Evolutionary conservation across 1,140 invertebrate species (phyloP).

Genomic region (Stegodyphus mimosarum): DNA sequence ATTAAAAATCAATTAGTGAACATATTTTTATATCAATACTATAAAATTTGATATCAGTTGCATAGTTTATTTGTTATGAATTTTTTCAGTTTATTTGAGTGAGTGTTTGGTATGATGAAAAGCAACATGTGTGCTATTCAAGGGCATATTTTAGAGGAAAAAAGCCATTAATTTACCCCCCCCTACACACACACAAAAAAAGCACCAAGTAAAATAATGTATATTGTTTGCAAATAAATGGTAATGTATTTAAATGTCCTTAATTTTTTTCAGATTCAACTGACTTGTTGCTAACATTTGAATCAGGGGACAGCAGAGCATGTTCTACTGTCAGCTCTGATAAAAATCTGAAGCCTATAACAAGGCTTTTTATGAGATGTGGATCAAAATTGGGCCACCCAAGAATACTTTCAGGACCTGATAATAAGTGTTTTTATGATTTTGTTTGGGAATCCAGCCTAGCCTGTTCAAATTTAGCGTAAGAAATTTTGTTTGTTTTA

Average conservation of each 20-base stretch:
- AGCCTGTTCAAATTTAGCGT: conserved; percentile 64
- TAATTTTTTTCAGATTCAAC: conserved; percentile 15
- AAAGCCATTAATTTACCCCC: too few relatives aligned
- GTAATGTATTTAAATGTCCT: neutral
- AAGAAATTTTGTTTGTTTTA: too few relatives aligned
- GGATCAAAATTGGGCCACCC: conserved; percentile 24
- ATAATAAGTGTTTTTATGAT: conserved; percentile 65
- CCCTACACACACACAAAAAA: too few relatives aligned
- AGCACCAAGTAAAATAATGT: too few relatives aligned
- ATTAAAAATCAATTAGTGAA: too few relatives aligned
- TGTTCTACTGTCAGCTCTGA: neutral
- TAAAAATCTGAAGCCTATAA: neutral
- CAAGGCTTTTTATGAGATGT: conserved; percentile 54
- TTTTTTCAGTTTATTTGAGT: too few relatives aligned
- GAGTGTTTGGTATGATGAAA: too few relatives aligned
- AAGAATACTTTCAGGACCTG: conserved; percentile 29
- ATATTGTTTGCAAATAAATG: neutral
- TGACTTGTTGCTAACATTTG: conserved; percentile 52
- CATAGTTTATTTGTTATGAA: too few relatives aligned
- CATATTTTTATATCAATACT: too few relatives aligned
- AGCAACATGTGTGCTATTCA: too few relatives aligned
- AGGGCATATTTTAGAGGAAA: too few relatives aligned
- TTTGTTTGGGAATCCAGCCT: conserved; percentile 67
- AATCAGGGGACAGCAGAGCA: conserved; percentile 25
- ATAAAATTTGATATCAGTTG: too few relatives aligned